These are phyloP conservation scores for Macrophya annulata DNA, from an alignment of 2,888 invertebrate genomes.

Conservation along the genomic window DNA sequence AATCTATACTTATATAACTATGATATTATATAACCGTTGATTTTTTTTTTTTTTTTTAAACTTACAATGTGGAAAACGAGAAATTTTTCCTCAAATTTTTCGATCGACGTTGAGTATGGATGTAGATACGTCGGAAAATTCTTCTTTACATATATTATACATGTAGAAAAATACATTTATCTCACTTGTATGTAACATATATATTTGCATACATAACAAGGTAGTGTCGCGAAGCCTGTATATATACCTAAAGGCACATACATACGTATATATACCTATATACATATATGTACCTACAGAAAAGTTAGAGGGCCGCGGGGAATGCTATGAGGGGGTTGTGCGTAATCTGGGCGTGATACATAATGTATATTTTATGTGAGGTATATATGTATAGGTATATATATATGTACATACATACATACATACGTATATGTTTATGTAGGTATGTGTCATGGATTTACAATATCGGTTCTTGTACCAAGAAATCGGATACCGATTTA, in stretches of 20 bases:
- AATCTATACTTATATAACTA: conserved; percentile 59
- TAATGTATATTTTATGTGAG: conserved; percentile 32
- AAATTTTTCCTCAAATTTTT: too few species aligned
- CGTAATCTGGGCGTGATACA: conserved; percentile 43
- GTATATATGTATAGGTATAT: background rate
- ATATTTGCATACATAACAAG: conserved; percentile 33
- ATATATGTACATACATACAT: background rate
- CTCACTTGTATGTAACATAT: background rate
- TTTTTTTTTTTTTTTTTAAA: conserved; percentile 13
- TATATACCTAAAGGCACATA: background rate
- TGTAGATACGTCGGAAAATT: background rate
- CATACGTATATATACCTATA: too few species aligned
- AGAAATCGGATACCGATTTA: conserved; percentile 50
- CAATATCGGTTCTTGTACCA: conserved; percentile 37
- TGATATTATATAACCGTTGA: conserved; percentile 15
- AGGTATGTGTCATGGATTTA: conserved; percentile 12
- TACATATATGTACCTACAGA: background rate
- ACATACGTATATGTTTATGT: too few species aligned
- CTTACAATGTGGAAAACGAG: background rate
- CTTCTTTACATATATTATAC: conserved; percentile 5
- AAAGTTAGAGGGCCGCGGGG: conserved; percentile 15
- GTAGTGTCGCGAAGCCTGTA: background rate
- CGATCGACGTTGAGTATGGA: too few species aligned
- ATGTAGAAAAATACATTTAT: background rate
- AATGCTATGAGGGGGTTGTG: conserved; percentile 22